Conservation (phyloP, 1,140 invertebrate species). For the Drosophila leontia region DNA sequence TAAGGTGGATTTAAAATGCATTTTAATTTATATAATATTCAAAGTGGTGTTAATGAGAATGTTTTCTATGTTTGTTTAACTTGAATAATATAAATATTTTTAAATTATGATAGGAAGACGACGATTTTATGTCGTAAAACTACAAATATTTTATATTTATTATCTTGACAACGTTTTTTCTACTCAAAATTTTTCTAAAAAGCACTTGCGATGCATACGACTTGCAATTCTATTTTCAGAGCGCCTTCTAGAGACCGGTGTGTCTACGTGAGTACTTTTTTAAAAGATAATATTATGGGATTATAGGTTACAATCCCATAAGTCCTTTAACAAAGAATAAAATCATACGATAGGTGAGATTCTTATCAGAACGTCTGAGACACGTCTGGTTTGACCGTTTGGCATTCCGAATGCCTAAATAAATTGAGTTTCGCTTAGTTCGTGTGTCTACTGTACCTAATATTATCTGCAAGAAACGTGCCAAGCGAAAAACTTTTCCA, state of each 20-base stretch:
- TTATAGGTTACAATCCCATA: no score
- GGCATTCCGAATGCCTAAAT: not conserved
- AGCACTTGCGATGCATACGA: not conserved
- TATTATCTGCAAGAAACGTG: slow-evolving; percentile 53
- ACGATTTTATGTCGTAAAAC: no score
- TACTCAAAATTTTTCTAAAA: no score
- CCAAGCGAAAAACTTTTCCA: slow-evolving; percentile 43
- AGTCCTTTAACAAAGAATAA: slow-evolving; percentile 4
- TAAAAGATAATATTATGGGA: no score
- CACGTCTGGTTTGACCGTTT: slow-evolving; percentile 8
- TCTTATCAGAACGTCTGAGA: slow-evolving; percentile 31
- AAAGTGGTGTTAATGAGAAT: no score
- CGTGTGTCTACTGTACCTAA: slow-evolving; percentile 18
- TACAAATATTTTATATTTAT: no score
- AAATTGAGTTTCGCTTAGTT: not conserved
- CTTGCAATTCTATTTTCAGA: slow-evolving; percentile 21
- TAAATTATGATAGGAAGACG: no score
- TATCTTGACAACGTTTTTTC: no score
- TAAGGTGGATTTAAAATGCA: no score
- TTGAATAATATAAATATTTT: no score
- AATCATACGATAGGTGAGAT: slow-evolving; percentile 35
- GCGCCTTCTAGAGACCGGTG: not conserved
- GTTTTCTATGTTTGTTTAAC: no score
- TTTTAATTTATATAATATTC: no score
- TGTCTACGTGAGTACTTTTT: not conserved